phyloP scores from a whole-genome alignment of 1,140 invertebrate species.

The Pantala flavescens region DNA sequence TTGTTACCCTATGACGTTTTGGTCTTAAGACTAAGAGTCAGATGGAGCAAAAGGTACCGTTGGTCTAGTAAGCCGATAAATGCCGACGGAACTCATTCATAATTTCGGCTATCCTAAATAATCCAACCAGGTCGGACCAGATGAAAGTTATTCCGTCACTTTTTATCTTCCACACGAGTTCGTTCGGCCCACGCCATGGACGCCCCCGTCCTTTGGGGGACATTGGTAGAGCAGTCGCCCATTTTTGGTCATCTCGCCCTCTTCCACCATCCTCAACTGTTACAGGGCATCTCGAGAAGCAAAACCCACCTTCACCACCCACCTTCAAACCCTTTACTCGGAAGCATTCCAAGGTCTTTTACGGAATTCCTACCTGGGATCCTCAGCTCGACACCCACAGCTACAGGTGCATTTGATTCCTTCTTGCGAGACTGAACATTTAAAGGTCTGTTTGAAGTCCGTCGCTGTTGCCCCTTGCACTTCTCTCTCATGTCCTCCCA shows the following conservation, averaged over 20 bases:
- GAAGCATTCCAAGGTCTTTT: not conserved
- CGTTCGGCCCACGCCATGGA: not conserved
- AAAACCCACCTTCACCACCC: not conserved
- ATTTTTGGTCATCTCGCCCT: slow-evolving; percentile 2
- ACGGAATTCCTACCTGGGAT: not conserved
- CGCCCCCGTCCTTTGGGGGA: not conserved
- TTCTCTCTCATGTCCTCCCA: too few species aligned
- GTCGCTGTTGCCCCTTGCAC: too few species aligned
- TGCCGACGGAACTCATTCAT: too few species aligned
- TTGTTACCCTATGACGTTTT: too few species aligned
- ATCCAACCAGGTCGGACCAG: too few species aligned
- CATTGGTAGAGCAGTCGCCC: not conserved
- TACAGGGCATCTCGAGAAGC: not conserved
- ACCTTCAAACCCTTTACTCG: not conserved
- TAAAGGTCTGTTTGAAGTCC: not conserved
- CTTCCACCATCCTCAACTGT: not conserved
- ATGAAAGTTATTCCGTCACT: too few species aligned
- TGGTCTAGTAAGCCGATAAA: too few species aligned
- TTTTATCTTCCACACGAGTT: too few species aligned
- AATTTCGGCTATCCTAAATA: too few species aligned
- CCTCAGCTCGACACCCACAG: not conserved
- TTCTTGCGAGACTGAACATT: not conserved
- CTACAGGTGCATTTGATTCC: not conserved
- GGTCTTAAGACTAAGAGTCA: too few species aligned
- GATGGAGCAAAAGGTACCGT: too few species aligned